These are phyloP conservation scores for Oophaga pumilio DNA, from an alignment of 2,113 vertebrate species.

Conservation along the genomic window DNA sequence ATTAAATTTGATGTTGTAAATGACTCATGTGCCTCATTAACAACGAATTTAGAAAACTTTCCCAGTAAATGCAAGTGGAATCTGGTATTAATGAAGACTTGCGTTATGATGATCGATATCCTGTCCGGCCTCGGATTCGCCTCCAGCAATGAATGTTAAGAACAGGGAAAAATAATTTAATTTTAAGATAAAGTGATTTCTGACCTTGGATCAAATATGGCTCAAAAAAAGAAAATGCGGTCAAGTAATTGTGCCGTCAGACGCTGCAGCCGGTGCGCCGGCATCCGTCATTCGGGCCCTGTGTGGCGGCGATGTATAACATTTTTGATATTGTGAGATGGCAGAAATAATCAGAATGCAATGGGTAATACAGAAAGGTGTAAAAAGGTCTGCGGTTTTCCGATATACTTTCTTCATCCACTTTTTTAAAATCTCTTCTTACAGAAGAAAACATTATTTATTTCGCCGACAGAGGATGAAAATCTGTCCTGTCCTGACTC, in stretches of 20 bases:
- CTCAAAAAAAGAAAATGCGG: background rate
- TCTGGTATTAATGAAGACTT: slow-evolving; percentile 35
- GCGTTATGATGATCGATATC: slow-evolving; percentile 25
- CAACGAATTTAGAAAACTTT: slow-evolving; percentile 26
- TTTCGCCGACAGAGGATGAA: too few species aligned
- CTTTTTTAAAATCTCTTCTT: too few species aligned
- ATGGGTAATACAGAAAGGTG: background rate
- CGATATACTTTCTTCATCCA: background rate
- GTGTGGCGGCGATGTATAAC: background rate
- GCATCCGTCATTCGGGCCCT: background rate
- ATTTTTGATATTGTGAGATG: background rate
- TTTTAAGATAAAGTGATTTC: background rate
- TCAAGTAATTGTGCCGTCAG: slow-evolving; percentile 9
- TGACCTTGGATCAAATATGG: slow-evolving; percentile 18
- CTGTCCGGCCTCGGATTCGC: background rate
- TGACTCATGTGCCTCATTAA: slow-evolving; percentile 41
- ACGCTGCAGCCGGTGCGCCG: background rate
- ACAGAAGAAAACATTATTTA: too few species aligned
- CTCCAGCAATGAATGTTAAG: slow-evolving; percentile 2
- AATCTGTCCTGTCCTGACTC: too few species aligned
- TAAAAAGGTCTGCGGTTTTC: background rate
- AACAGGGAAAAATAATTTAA: background rate
- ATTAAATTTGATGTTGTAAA: slow-evolving; percentile 38
- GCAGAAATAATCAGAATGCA: background rate
- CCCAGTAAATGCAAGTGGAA: slow-evolving; percentile 19